Percentiles rank a stretch among this genome's conserved stretches.
Conservation (phyloP, 1,140 invertebrate genomes). For the Araneus ventricosus region DNA sequence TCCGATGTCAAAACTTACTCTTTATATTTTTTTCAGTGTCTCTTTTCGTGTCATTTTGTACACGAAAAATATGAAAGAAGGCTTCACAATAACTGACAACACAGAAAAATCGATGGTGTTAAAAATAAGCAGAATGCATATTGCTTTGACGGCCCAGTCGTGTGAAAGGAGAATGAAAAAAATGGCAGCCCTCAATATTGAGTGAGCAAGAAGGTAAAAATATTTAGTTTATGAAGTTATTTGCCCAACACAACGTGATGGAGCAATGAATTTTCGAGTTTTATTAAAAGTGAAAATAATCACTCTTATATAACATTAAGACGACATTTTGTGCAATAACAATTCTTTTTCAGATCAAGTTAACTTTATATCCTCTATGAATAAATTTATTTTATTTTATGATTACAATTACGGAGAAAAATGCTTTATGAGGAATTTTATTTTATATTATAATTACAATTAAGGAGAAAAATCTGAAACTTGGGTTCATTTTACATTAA, state of each 20-base stretch:
- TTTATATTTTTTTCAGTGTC: conserved; percentile 14
- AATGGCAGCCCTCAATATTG: background rate
- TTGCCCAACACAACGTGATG: background rate
- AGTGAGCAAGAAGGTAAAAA: background rate
- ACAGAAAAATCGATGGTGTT: conserved; percentile 12
- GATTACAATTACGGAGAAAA: too few relatives aligned
- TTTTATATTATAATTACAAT: too few relatives aligned
- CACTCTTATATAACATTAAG: too few relatives aligned
- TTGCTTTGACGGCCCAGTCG: background rate
- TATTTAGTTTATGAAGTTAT: background rate
- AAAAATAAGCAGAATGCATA: conserved; percentile 31
- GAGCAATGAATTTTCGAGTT: background rate
- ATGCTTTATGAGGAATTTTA: too few relatives aligned
- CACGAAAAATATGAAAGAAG: conserved; percentile 26
- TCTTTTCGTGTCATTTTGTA: conserved; percentile 33
- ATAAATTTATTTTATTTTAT: too few relatives aligned
- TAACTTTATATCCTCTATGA: too few relatives aligned
- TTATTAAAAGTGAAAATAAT: too few relatives aligned
- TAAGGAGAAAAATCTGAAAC: too few relatives aligned
- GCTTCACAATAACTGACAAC: conserved; percentile 25
- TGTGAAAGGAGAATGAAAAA: background rate
- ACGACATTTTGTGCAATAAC: too few relatives aligned
- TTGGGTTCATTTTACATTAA: too few relatives aligned
- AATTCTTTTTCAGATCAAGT: too few relatives aligned
- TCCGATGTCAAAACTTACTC: conserved; percentile 18